Evolutionary conservation across 1,140 invertebrate species (phyloP), one percentile per base, ranked within the genome.

Genomic region (Orchesella cincta): DNA sequence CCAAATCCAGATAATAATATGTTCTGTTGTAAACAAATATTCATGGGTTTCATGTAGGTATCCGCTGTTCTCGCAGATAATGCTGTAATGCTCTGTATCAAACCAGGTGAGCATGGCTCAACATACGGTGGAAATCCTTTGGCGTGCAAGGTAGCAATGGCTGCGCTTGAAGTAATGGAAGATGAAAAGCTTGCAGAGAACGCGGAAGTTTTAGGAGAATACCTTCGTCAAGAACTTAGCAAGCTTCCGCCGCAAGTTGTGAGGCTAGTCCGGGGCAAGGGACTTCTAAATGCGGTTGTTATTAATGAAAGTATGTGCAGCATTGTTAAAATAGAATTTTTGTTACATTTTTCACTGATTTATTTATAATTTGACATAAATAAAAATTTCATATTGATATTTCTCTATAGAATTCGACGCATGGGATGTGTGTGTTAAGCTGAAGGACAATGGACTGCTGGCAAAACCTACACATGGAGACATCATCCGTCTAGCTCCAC

Each of bases 61-160:
- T 96, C 95, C 0, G 95, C 94, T 2, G 91, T 96, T 1, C 84
- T 98, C 46, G 92, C 93, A 0, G 90, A 96, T 85, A 91, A 98
- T 88, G 86, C 90, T 16, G 86, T 98, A 0, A 98, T 98, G 93
- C 84, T 96, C 75, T 91, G 92, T 64, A 97, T 99, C 73, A 91
- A 92, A 82, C 96, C 97, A 1, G 97, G 97, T 12, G 92, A 95
- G 79, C 98, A 99, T 86, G 98, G 98, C 8, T 99, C 97, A 0
- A 99, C 98, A 0, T 99, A 97, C 84, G 98, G 98, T 31, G 98
- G 98, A 0, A 99, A 99, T 88, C 97, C 98, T 0, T 85, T 99
- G 14, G 98, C 93, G 5, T 96, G 93, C 82, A 91, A 90, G 80
- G 91, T 99, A 1, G 93, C 92, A 0, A 89, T 93, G 12, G 91